Conservation (phyloP, 2,113 vertebrate genomes). For the Falco punctatus region DNA sequence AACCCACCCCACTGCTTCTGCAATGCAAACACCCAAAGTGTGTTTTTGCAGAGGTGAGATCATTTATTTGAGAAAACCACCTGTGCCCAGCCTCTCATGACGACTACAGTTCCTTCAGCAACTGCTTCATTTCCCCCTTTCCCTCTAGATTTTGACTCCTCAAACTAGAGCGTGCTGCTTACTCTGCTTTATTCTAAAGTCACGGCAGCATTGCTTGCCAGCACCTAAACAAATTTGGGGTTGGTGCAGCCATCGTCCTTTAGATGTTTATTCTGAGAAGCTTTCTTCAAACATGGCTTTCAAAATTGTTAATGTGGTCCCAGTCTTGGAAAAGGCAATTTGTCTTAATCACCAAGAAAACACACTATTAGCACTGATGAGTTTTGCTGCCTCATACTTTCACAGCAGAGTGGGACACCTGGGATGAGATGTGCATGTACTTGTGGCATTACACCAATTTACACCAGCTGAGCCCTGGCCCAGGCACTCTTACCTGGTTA, state of each 20-base stretch:
- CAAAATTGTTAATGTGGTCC: background rate
- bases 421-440: background rate
- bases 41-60: background rate
- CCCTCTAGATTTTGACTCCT: background rate
- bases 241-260: background rate
- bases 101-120: background rate
- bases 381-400: background rate
- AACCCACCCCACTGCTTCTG: background rate
- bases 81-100: rapidly evolving
- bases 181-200: background rate
- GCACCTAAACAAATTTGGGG: background rate
- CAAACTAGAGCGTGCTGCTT: background rate
- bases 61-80: background rate
- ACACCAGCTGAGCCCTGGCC: background rate
- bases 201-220: background rate
- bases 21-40: background rate
- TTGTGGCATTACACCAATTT: background rate
- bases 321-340: background rate
- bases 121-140: background rate
- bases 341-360: background rate
- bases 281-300: background rate
- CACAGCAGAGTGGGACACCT: background rate
- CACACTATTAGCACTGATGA: background rate
- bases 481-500: background rate
- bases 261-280: background rate